These are phyloP conservation scores for Peromyscus leucopus DNA, from an alignment of 2,113 vertebrate genomes.

Conservation along the genomic window DNA sequence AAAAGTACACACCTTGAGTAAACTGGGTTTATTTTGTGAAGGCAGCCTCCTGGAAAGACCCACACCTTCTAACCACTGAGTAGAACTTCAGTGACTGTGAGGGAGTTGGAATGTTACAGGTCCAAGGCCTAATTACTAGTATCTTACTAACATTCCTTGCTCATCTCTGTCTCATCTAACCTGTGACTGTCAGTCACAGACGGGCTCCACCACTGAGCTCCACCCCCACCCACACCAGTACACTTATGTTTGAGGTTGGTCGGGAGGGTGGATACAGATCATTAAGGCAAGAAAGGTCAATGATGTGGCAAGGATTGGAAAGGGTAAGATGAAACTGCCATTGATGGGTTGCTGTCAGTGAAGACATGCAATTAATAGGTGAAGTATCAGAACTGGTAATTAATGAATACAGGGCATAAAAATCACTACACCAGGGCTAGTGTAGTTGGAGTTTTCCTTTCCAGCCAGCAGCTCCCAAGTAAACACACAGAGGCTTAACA, in stretches of 20 bases:
- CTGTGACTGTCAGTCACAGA: neutral
- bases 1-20: too few species aligned
- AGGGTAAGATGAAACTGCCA: too few species aligned
- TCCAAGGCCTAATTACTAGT: neutral
- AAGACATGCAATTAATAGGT: too few species aligned
- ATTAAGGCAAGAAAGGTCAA: neutral
- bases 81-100: neutral
- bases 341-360: neutral
- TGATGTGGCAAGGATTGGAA: neutral
- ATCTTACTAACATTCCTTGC: too few species aligned
- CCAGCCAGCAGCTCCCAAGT: too few species aligned
- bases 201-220: neutral
- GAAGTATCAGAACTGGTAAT: neutral
- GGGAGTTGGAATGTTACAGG: neutral
- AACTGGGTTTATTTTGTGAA: neutral
- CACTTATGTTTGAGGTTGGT: too few species aligned
- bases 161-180: neutral
- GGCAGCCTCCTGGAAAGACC: neutral
- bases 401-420: neutral
- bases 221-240: neutral
- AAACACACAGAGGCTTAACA: too few species aligned
- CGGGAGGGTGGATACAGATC: neutral
- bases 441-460: too few species aligned
- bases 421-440: neutral
- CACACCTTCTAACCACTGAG: neutral